Conservation (phyloP, 2,113 vertebrate species). For the Puma concolor region DNA sequence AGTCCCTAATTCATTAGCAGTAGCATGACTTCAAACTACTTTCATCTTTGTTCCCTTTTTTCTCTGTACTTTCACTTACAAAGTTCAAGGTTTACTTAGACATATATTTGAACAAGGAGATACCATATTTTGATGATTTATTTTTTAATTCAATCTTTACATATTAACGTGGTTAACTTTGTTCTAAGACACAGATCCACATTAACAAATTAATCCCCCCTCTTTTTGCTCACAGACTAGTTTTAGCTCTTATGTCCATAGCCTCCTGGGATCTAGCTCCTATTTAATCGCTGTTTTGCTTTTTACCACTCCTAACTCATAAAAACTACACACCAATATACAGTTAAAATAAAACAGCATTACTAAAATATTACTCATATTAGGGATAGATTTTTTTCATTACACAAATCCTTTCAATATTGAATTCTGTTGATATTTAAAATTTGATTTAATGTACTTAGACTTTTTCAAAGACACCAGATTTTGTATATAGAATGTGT, state of each 20-base stretch:
- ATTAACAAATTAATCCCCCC: conserved; percentile 7
- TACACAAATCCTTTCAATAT: conserved; percentile 28
- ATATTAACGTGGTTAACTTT: conserved; percentile 79
- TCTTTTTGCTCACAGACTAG: rapidly evolving
- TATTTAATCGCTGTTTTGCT: not conserved
- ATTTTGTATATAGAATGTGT: not conserved
- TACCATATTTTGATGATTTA: conserved; percentile 75
- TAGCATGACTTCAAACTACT: conserved; percentile 45
- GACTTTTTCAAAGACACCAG: not conserved
- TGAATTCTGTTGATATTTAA: conserved; percentile 49
- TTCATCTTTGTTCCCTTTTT: conserved; percentile 69
- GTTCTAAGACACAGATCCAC: conserved; percentile 22
- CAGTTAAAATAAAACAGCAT: conserved; percentile 4
- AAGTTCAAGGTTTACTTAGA: conserved; percentile 68
- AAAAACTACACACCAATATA: not conserved
- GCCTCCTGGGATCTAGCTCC: not conserved
- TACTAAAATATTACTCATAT: not conserved
- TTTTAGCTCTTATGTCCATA: not conserved
- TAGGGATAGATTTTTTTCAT: not conserved
- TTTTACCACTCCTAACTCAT: conserved; percentile 43
- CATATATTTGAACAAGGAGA: conserved; percentile 68
- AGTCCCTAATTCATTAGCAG: conserved; percentile 53
- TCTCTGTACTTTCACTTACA: conserved; percentile 62
- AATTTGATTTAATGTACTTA: conserved; percentile 3
- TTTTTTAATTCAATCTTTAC: conserved; percentile 76